Evolutionary conservation across 1,140 invertebrate species (phyloP).

Genomic region (Antheraea mylitta): DNA sequence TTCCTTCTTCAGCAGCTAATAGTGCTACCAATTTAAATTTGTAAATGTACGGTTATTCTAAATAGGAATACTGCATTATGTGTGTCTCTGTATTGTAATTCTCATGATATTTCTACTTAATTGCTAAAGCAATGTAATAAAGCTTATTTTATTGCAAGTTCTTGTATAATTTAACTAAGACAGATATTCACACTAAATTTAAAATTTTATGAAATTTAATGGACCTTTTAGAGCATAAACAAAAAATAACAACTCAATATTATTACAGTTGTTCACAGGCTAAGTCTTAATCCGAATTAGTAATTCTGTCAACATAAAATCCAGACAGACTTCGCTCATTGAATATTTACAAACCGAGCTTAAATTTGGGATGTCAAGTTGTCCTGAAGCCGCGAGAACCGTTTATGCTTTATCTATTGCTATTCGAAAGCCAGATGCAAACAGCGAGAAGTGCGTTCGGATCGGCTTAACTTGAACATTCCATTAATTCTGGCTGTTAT

Average conservation of each 20-base stretch:
- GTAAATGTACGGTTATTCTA: too few species aligned
- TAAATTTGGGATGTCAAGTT: neutral
- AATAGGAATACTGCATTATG: too few species aligned
- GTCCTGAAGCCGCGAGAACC: slow-evolving; percentile 27
- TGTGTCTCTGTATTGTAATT: too few species aligned
- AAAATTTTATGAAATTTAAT: neutral
- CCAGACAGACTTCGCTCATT: slow-evolving; percentile 26
- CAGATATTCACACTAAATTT: too few species aligned
- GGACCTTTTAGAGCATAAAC: slow-evolving; percentile 7
- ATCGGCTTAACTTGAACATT: slow-evolving; percentile 56
- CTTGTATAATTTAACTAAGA: too few species aligned
- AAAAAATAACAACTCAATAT: neutral
- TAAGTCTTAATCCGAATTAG: slow-evolving; percentile 1
- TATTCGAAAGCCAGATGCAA: slow-evolving; percentile 14
- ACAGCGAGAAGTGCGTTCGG: slow-evolving; percentile 19
- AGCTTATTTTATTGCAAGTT: too few species aligned
- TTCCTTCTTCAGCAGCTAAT: too few species aligned
- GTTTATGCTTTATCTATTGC: slow-evolving; percentile 34
- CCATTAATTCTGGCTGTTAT: slow-evolving; percentile 53
- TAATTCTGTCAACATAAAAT: slow-evolving; percentile 5
- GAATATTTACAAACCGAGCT: neutral
- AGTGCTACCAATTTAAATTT: too few species aligned
- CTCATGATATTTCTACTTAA: too few species aligned
- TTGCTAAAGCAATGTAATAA: too few species aligned
- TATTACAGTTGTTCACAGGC: neutral